These are phyloP conservation scores for Cryptocephalus moraei DNA, from an alignment of 2,888 invertebrate genomes.

Conservation along the genomic window DNA sequence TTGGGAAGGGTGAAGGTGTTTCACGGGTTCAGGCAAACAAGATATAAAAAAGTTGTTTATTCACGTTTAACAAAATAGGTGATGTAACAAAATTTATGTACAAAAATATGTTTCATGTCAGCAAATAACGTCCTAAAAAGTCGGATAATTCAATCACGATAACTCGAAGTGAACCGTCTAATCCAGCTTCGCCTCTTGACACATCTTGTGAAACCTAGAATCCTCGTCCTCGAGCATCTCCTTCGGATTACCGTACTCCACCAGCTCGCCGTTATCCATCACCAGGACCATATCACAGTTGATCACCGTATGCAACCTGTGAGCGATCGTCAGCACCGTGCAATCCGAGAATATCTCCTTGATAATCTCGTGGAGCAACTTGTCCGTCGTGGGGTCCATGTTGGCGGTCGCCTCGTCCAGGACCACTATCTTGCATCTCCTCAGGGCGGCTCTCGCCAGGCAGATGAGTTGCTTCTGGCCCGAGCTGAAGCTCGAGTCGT, in stretches of 20 bases:
- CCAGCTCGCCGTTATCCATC: constrained; percentile 38
- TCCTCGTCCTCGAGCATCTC: constrained; percentile 13
- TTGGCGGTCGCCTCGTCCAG: constrained; percentile 71
- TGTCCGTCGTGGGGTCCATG: constrained; percentile 68
- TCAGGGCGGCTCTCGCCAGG: constrained; percentile 50
- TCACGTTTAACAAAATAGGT: too few relatives aligned
- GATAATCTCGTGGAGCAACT: constrained; percentile 65
- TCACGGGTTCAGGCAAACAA: too few relatives aligned
- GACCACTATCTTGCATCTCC: constrained; percentile 35
- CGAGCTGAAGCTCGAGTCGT: constrained; percentile 23
- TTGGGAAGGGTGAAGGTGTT: too few relatives aligned
- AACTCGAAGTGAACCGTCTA: background rate
- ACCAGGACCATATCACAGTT: constrained; percentile 62
- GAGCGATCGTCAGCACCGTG: constrained; percentile 76
- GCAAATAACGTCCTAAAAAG: too few relatives aligned
- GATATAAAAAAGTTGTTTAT: too few relatives aligned
- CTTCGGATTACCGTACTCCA: constrained; percentile 20
- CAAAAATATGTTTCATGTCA: too few relatives aligned
- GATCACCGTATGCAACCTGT: constrained; percentile 75
- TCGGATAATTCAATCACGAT: too few relatives aligned
- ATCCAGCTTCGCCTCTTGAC: constrained; percentile 3
- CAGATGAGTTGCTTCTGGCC: constrained; percentile 58
- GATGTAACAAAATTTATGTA: too few relatives aligned
- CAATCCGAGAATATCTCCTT: constrained; percentile 61
- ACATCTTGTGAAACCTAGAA: constrained; percentile 7